Evolutionary conservation across 2,113 vertebrate species (phyloP).

Genomic region (Nothocercus nigrocapillus): DNA sequence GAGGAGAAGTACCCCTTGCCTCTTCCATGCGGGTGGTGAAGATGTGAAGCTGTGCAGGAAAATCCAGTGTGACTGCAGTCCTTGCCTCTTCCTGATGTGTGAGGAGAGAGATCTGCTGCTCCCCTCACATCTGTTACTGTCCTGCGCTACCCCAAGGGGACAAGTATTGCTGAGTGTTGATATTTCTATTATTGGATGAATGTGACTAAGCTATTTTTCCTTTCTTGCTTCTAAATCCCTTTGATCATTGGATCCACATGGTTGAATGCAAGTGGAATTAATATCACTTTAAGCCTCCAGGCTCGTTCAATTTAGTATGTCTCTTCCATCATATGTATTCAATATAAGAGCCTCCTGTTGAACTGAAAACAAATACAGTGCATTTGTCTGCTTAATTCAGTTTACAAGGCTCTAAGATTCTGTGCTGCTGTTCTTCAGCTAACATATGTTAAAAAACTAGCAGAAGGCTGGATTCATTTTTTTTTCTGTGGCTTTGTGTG

Average conservation of each 20-base stretch:
- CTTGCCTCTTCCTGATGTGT: background rate
- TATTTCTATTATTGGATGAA: slow-evolving; percentile 41
- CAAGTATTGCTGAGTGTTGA: slow-evolving; percentile 25
- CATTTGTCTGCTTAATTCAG: slow-evolving; percentile 53
- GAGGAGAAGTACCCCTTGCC: background rate
- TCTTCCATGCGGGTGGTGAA: background rate
- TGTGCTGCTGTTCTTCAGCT: background rate
- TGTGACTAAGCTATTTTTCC: background rate
- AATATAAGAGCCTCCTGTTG: slow-evolving; percentile 56
- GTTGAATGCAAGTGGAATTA: slow-evolving; percentile 64
- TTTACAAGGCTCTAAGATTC: slow-evolving; percentile 39
- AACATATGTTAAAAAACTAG: background rate
- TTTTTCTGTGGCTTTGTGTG: slow-evolving; percentile 14
- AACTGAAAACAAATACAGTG: slow-evolving; percentile 50
- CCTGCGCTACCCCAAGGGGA: slow-evolving; percentile 13
- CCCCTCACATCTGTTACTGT: slow-evolving; percentile 19
- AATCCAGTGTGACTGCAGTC: background rate
- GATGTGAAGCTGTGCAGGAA: background rate
- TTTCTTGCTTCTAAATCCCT: slow-evolving; percentile 45
- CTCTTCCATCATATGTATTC: slow-evolving; percentile 56
- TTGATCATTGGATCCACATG: slow-evolving; percentile 67
- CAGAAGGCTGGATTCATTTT: background rate
- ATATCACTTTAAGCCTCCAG: slow-evolving; percentile 54
- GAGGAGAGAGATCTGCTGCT: background rate
- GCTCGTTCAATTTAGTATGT: slow-evolving; percentile 40